Evolutionary conservation across 1,140 invertebrate species (phyloP), one percentile per base, ranked within the genome.

Genomic region (Bombus cullumanus): DNA sequence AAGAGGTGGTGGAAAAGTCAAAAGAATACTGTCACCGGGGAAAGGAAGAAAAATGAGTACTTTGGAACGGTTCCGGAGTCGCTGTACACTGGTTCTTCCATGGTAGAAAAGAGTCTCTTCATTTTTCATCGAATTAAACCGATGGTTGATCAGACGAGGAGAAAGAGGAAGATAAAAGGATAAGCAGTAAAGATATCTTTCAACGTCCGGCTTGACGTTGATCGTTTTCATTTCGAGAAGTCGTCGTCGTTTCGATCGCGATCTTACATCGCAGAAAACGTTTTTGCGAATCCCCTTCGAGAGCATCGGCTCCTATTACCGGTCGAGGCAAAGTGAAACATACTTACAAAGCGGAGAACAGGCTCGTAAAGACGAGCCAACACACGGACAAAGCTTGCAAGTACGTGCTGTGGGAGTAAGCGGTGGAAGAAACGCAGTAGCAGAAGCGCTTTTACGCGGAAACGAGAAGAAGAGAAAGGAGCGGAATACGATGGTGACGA

Each of bases 331-430:
- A 88, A 91, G 89, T 86, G 89, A 88, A 90, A 86, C 81, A 68
- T 78, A 53, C 47, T 53, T 53, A 90, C 69, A 81, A 86, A 81
- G 77, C 72, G 69, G 59, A 69, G 83, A 85, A 89, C 81, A 81
- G 68, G 41, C 69, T 72, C 80, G 86, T 85, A 86, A 80, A 74
- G 73, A 81, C 53, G 74, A 68, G 59, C 78, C 41, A 84, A 43
- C 62, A 82, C 83, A 86, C 39, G 71, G 37, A 77, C 83, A 83
- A 83, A 84, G 79, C 82, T 64, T n/a, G 37, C n/a, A 2, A 13
- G 39, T 89, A 88, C 87, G 88, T 89, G 88, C 83, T n/a, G 87
- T 77, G 87, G 77, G 79, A 80, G 86, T 76, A 84, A 87, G 85
- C 73, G 71, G 86, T 62, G 53, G 66, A 69, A 37, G 82, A 83